phyloP scores from a whole-genome alignment of 2,113 vertebrate species.

The Lampris megalopsis region DNA sequence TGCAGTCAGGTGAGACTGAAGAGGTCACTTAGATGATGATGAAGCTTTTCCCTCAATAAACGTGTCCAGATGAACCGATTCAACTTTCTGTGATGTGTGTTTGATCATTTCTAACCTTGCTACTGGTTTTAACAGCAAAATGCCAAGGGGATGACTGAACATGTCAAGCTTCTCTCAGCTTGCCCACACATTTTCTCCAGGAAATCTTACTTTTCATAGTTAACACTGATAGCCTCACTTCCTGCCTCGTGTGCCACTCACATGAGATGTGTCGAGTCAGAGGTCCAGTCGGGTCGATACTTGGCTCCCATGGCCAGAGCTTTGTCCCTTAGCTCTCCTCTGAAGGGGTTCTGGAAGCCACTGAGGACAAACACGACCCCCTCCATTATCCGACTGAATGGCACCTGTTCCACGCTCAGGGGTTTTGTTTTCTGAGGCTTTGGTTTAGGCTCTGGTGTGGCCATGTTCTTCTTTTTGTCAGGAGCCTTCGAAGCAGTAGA shows the following conservation, averaged over 20 bases:
- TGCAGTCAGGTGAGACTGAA: no score
- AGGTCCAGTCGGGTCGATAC: slow-evolving; percentile 89
- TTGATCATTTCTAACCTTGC: no score
- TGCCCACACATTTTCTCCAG: no score
- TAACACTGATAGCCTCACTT: no score
- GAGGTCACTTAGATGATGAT: no score
- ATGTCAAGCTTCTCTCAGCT: no score
- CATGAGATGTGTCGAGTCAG: slow-evolving; percentile 91
- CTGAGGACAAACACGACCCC: slow-evolving; percentile 92
- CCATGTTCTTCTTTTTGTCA: slow-evolving; percentile 65
- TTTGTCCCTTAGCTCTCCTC: slow-evolving; percentile 90
- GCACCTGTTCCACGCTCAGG: slow-evolving; percentile 55
- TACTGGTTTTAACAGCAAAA: no score
- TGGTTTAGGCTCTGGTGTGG: slow-evolving; percentile 63
- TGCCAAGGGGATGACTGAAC: no score
- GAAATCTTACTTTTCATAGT: no score
- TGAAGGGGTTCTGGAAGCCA: slow-evolving; percentile 93
- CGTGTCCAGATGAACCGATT: no score
- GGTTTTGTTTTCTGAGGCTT: slow-evolving; percentile 58
- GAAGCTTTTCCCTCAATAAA: no score
- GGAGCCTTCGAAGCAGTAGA: slow-evolving; percentile 61
- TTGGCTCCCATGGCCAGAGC: slow-evolving; percentile 90
- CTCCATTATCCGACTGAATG: slow-evolving; percentile 81
- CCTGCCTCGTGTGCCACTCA: slow-evolving; percentile 63
- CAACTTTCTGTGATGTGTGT: no score